Evolutionary conservation across 2,113 vertebrate genomes (phyloP), one percentile per base, ranked within the genome.

Genomic region (Dasyornis broadbenti): DNA sequence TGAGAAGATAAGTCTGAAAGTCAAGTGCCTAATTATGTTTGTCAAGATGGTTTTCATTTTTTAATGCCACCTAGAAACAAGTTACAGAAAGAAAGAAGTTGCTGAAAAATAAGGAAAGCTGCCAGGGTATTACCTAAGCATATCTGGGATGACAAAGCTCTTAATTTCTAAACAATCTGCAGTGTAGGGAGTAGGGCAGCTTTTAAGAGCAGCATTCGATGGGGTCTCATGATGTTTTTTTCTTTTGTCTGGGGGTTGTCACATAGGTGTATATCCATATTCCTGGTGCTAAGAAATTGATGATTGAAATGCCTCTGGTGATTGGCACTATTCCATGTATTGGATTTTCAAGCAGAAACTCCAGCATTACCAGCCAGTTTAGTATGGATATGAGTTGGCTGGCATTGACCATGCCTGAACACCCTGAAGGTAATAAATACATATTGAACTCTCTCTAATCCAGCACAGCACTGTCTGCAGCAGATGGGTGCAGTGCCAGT

Each of bases 261-360:
- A 9, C n/a, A 20, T 72, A 99, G 98, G 98, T 99, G 7, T 98
- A 98, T 77, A 97, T 98, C 95, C 98, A 98, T 94, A 98, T 99
- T 96, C 98, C 98, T 84, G 98, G 98, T 97, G 98, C 98, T 97
- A 98, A 98, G 92, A 98, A 98, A 37, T 35, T 99, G 95, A 97
- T 98, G 97, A 97, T 98, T 44, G 98, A 98, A 97, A 96, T 99
- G 95, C 98, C 98, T 28, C 78, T 99, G 40, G 98, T 99, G 85
- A 98, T 99, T 53, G 98, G 98, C 91, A 99, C 98, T 17, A 96
- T 98, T 81, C 98, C 98, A 6, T 98, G 97, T 65, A 97, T 94
- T 63, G 97, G 97, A 70, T 97, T 98, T 94, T 97, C 96, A 89
- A 98, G 98, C 96, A 97, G 98, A 81, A 98, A 98, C 94, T 96